Conservation (phyloP, 2,797 vertebrate genomes). For the Anas capensis region DNA sequence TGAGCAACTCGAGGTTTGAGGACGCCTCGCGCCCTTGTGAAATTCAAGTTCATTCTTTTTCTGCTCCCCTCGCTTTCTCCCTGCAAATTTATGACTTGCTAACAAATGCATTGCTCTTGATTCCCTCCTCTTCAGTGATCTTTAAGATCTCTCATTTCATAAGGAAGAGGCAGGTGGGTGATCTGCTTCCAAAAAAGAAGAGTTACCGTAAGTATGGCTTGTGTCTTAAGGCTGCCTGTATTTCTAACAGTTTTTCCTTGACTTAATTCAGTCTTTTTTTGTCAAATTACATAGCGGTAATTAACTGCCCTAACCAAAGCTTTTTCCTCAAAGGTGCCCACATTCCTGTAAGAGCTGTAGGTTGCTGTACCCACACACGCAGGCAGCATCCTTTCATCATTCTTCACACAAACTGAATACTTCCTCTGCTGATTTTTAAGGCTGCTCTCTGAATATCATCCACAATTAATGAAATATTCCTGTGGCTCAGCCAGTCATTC, state of each 20-base stretch:
- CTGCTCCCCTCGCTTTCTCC: slow-evolving; percentile 49
- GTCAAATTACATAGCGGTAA: neutral
- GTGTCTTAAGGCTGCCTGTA: slow-evolving; percentile 37
- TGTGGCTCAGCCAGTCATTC: neutral
- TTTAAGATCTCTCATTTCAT: slow-evolving; percentile 60
- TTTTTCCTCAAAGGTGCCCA: slow-evolving; percentile 39
- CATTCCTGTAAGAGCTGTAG: slow-evolving; percentile 4
- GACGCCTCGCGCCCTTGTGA: slow-evolving; percentile 53
- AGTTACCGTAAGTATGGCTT: neutral
- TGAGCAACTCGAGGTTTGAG: neutral
- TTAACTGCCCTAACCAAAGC: slow-evolving; percentile 7
- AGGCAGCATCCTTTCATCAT: neutral
- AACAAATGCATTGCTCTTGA: slow-evolving; percentile 62
- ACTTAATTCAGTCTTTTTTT: slow-evolving; percentile 47
- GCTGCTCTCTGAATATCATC: neutral
- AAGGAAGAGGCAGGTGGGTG: slow-evolving; percentile 65
- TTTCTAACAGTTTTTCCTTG: neutral
- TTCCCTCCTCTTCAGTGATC: slow-evolving; percentile 73
- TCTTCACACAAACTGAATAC: neutral
- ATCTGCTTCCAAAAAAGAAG: slow-evolving; percentile 34
- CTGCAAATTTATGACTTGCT: slow-evolving; percentile 75
- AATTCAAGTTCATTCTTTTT: slow-evolving; percentile 55
- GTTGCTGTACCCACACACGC: neutral
- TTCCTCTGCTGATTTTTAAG: slow-evolving; percentile 30
- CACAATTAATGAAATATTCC: neutral